phyloP scores from a whole-genome alignment of 2,888 invertebrate species.

The Oxytorus armatus region DNA sequence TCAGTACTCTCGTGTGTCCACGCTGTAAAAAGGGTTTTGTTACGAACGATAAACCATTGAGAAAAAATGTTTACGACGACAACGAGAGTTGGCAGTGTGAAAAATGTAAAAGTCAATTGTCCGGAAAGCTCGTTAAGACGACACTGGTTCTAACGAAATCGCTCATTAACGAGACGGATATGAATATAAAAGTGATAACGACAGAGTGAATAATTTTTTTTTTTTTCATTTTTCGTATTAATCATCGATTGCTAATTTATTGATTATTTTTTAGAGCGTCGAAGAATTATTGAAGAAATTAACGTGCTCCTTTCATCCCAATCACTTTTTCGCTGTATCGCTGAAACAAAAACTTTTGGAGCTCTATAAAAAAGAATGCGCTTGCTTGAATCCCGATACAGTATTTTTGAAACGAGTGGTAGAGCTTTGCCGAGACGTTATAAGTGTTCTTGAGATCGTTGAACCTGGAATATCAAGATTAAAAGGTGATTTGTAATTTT shows the following conservation, averaged over 20 bases:
- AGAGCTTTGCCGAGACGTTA: conserved; percentile 88
- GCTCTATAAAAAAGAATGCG: conserved; percentile 79
- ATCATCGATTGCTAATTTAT: not conserved
- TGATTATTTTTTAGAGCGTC: conserved; percentile 75
- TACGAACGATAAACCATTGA: conserved; percentile 76
- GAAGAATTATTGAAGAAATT: conserved; percentile 85
- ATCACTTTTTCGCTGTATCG: conserved; percentile 89
- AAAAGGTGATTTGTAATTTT: conserved; percentile 85
- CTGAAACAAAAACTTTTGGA: conserved; percentile 90
- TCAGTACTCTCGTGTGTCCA: conserved; percentile 90
- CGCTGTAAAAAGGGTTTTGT: conserved; percentile 86
- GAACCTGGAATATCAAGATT: conserved; percentile 90
- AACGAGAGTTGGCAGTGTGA: conserved; percentile 86
- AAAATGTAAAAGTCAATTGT: conserved; percentile 84
- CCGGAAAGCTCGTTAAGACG: conserved; percentile 84
- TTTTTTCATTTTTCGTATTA: not conserved
- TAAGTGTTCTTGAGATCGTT: conserved; percentile 88
- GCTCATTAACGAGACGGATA: conserved; percentile 83
- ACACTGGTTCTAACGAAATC: conserved; percentile 83
- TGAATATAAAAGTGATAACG: conserved; percentile 72
- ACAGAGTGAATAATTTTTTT: too few relatives aligned
- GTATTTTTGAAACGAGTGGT: conserved; percentile 88
- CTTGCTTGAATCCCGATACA: conserved; percentile 80
- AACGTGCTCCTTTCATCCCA: conserved; percentile 87
- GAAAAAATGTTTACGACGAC: conserved; percentile 74